phyloP scores from a whole-genome alignment of 92 coral and sea anemone genomes.

The Paragorgia papillata region DNA sequence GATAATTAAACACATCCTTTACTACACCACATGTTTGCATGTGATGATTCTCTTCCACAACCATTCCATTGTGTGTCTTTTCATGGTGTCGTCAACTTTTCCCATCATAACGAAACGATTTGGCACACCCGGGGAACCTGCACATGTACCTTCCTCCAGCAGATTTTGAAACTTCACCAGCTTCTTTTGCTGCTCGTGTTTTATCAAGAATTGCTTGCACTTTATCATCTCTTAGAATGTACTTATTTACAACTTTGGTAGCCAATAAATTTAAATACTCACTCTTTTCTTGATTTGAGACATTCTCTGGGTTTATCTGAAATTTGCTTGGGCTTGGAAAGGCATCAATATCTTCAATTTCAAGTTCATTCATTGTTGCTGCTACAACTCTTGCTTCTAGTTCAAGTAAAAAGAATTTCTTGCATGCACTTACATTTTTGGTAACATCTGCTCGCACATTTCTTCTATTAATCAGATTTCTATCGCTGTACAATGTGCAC shows the following conservation, averaged over 20 bases:
- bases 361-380: constrained; percentile 37
- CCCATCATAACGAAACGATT: constrained; percentile 34
- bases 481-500: constrained; percentile 30
- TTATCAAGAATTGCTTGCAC: constrained; percentile 27
- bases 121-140: constrained; percentile 31
- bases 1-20: constrained; percentile 21
- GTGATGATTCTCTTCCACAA: neutral
- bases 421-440: constrained; percentile 37
- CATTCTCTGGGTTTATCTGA: neutral
- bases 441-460: constrained; percentile 23
- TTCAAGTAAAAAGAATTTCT: constrained; percentile 20
- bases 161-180: neutral
- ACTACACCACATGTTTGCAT: neutral
- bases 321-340: neutral
- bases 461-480: constrained; percentile 17
- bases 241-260: constrained; percentile 23
- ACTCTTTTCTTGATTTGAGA: constrained; percentile 20
- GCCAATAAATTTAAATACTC: constrained; percentile 31
- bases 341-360: constrained; percentile 15
- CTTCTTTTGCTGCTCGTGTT: constrained; percentile 8
- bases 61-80: constrained; percentile 23
- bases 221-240: constrained; percentile 26
- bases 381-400: constrained; percentile 27
- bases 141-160: constrained; percentile 16
- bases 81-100: constrained; percentile 2